Percentiles rank a stretch among this genome's conserved stretches.
Evolutionary conservation across 1,140 invertebrate genomes (phyloP).

Genomic region (Pogonomyrmex barbatus): DNA sequence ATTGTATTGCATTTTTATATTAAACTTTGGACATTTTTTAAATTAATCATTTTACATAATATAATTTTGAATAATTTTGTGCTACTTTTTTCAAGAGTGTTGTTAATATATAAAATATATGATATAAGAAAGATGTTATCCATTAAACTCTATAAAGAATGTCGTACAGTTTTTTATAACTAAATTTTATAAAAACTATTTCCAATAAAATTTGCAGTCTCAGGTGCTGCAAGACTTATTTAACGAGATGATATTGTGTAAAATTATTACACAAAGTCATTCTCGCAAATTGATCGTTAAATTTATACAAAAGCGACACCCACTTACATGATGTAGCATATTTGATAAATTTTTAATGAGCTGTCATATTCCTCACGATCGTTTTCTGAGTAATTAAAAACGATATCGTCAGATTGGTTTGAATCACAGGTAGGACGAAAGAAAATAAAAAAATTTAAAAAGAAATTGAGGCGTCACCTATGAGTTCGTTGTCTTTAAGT

Average conservation of each 20-base stretch:
- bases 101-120: neutral
- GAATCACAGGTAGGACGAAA: neutral
- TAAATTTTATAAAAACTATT: neutral
- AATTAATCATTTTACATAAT: neutral
- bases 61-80: neutral
- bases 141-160: neutral
- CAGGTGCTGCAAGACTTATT: neutral
- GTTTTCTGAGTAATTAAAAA: constrained; percentile 28
- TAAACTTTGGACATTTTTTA: neutral
- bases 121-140: no score
- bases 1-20: neutral
- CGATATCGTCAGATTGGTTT: neutral
- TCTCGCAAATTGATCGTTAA: constrained; percentile 26
- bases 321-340: constrained; percentile 23
- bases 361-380: constrained; percentile 20
- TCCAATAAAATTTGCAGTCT: neutral
- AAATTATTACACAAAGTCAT: constrained; percentile 39
- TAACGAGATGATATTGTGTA: neutral
- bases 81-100: neutral
- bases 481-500: constrained; percentile 12
- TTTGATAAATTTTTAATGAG: constrained; percentile 22
- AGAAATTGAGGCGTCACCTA: neutral
- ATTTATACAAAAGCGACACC: constrained; percentile 8
- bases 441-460: neutral
- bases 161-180: neutral